Percentiles rank a stretch among this genome's conserved stretches.
These are phyloP conservation scores for Flabesymbios commensalis DNA, from an alignment of 2,888 invertebrate genomes.

Conservation along the genomic window DNA sequence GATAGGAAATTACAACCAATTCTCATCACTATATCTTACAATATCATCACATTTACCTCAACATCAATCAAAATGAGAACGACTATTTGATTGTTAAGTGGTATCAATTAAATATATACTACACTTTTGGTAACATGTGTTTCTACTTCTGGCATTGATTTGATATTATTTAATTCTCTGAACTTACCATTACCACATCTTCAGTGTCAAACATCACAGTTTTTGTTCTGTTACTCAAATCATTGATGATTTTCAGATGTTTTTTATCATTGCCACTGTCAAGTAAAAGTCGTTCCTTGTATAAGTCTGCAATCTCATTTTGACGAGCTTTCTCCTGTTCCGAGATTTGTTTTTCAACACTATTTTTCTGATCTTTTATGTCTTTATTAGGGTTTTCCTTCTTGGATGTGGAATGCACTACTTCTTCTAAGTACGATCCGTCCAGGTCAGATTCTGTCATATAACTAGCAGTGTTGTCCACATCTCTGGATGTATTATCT, in stretches of 20 bases:
- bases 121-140: too few relatives aligned
- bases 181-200: too few relatives aligned
- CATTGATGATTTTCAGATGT: slow-evolving; percentile 5
- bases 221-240: slow-evolving; percentile 13
- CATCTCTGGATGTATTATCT: background rate
- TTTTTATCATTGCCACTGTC: slow-evolving; percentile 19
- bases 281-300: background rate
- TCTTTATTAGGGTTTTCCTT: background rate
- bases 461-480: background rate
- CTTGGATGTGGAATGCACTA: background rate
- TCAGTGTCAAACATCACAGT: slow-evolving; percentile 10
- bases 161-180: too few relatives aligned
- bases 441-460: background rate
- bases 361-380: background rate
- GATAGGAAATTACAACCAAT: too few relatives aligned
- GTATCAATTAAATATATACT: too few relatives aligned
- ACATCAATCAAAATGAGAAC: too few relatives aligned
- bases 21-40: too few relatives aligned
- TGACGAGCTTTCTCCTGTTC: background rate
- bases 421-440: background rate
- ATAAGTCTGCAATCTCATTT: background rate
- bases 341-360: too few relatives aligned
- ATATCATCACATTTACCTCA: too few relatives aligned
- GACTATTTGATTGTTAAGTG: too few relatives aligned
- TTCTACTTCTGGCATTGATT: too few relatives aligned